Base-by-base conservation (phyloP, 2,888 invertebrate genomes). In the Pycnomerus fuliginosus region DNA sequence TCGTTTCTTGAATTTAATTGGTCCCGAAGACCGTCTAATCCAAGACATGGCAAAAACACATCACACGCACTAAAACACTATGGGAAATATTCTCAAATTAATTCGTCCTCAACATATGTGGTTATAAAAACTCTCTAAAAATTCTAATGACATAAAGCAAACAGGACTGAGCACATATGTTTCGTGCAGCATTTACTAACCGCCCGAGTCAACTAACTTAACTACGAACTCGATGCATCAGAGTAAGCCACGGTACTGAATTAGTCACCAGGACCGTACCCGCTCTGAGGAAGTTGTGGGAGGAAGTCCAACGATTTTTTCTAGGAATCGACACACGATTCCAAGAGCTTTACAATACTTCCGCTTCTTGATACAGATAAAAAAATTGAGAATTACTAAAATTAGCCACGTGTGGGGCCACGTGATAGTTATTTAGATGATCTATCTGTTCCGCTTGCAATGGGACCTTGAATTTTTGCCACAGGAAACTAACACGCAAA, bases 231-330 rank as follows among this genome's bases (percentile, higher is more conserved):
- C 28, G 12, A 14, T 16, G 37, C 38, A 38, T 42, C 30, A 42
- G 29, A 42, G 41, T 45, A 48, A 47, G 45, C 42, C 48, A 42
- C 40, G 34, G 50, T 45, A 46, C 8, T 25, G 63, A 60, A 64
- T 64, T 65, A 64, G 64, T 65, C 65, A 56, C 53, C 60, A 64
- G 62, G 60, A 55, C 60, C 64, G 65, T 56, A 55, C 53, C 56
- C 54, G 57, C 57, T 20, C 59, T 53, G 53, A 59, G 56, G 54
- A 53, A 58, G 50, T 52, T 48, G 49, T 25, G 25, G 10, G 25
- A 25, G 25, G 25, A 20, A 20, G 20, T 20, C 20, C 5, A 20
- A n/a, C n/a, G n/a, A n/a, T n/a, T n/a, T n/a, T 4, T 5, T 20
- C 20, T 20, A 8, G 20, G 8, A 20, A 20, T 4, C 4, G 20